Conservation (phyloP, 2,113 vertebrate species). For the Columbina picui region DNA sequence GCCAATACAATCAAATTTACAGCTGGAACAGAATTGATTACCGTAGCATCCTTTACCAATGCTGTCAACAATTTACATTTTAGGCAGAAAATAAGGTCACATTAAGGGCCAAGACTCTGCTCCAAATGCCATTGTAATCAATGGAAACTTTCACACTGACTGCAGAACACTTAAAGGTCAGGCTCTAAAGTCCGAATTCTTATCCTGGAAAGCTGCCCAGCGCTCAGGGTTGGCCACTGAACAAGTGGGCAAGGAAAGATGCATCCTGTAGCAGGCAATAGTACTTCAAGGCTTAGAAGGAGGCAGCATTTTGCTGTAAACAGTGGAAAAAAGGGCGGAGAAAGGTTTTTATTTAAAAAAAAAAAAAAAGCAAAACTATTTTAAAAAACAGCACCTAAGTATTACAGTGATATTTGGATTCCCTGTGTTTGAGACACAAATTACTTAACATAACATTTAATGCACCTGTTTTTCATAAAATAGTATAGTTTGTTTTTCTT, state of each 20-base stretch:
- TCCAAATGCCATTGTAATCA: constrained; percentile 16
- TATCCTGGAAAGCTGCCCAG: neutral
- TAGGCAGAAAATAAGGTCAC: neutral
- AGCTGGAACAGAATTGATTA: neutral
- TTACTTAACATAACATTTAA: neutral
- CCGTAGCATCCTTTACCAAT: neutral
- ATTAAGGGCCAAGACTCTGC: neutral
- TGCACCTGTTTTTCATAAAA: neutral
- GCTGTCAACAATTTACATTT: neutral
- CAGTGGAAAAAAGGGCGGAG: neutral
- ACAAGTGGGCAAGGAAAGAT: neutral
- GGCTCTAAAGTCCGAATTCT: neutral
- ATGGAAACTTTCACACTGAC: neutral
- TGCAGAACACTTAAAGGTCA: neutral
- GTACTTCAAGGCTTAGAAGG: neutral
- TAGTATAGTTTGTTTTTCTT: neutral
- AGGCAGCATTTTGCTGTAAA: neutral
- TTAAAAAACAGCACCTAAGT: neutral
- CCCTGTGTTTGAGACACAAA: neutral
- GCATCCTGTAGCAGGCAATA: neutral
- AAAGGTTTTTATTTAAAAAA: neutral
- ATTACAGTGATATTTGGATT: neutral
- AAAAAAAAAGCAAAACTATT: neutral
- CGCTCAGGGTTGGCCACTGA: rapidly evolving
- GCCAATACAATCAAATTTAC: neutral